phyloP scores from a whole-genome alignment of 2,888 invertebrate genomes.

The Osmoderma eremita region DNA sequence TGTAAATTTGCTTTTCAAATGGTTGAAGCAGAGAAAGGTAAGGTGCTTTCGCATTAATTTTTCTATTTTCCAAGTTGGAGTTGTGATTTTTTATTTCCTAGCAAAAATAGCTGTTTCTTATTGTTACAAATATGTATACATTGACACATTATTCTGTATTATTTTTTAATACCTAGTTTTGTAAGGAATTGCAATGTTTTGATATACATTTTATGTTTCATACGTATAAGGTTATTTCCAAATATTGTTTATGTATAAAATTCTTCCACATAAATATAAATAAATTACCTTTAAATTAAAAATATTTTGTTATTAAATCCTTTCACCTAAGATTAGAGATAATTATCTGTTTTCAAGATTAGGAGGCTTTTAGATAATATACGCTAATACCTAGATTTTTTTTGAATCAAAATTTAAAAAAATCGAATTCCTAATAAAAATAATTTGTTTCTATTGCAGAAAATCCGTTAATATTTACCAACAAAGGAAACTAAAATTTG shows the following conservation, averaged over 20 bases:
- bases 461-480: no score
- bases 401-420: no score
- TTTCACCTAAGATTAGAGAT: background rate
- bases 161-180: background rate
- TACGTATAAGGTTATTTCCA: constrained; percentile 2
- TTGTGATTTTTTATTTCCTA: no score
- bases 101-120: no score
- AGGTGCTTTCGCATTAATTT: background rate
- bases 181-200: background rate
- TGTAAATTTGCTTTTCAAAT: background rate
- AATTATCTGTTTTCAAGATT: background rate
- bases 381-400: background rate
- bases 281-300: constrained; percentile 9
- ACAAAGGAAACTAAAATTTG: no score
- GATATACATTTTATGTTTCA: background rate
- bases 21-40: background rate
- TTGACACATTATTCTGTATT: no score
- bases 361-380: background rate
- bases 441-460: no score
- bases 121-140: no score
- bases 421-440: no score
- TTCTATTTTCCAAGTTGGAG: background rate
- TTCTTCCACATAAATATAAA: constrained; percentile 7
- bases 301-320: no score
- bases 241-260: constrained; percentile 15